Conservation (phyloP, 2,113 vertebrate species). For the Phyllopteryx taeniolatus region DNA sequence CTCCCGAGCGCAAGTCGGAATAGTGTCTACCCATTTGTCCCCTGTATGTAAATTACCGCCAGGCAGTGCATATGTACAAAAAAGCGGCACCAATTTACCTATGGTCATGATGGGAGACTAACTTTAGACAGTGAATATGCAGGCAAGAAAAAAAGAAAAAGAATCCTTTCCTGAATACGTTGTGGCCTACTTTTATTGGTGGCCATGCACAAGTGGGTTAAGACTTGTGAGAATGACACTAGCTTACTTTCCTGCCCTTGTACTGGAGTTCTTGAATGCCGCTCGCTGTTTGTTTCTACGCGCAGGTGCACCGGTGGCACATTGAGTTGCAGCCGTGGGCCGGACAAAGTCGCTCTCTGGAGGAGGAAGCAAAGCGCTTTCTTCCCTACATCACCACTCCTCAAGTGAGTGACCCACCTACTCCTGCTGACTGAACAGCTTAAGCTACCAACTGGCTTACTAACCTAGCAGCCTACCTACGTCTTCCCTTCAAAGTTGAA, state of each 20-base stretch:
- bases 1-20: not conserved
- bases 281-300: not conserved
- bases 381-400: conserved; percentile 85
- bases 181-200: conserved; percentile 48
- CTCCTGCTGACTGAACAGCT: not conserved
- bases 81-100: not conserved
- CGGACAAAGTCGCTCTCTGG: conserved; percentile 76
- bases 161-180: conserved; percentile 21
- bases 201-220: conserved; percentile 34
- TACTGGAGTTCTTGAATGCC: conserved; percentile 13
- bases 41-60: not conserved
- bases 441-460: no score
- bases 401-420: conserved; percentile 73
- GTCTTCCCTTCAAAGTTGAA: not conserved
- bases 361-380: conserved; percentile 86
- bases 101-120: conserved; percentile 21
- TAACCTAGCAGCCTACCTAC: not conserved
- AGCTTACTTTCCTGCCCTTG: conserved; percentile 31
- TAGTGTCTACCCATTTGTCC: conserved; percentile 5
- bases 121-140: conserved; percentile 15
- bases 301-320: conserved; percentile 82
- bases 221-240: conserved; percentile 32
- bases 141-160: not conserved
- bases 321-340: conserved; percentile 89
- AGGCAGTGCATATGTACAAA: not conserved